Percentiles rank a stretch among this genome's conserved stretches.
These are phyloP conservation scores for Villa cingulata DNA, from an alignment of 2,888 invertebrate genomes.

Conservation along the genomic window DNA sequence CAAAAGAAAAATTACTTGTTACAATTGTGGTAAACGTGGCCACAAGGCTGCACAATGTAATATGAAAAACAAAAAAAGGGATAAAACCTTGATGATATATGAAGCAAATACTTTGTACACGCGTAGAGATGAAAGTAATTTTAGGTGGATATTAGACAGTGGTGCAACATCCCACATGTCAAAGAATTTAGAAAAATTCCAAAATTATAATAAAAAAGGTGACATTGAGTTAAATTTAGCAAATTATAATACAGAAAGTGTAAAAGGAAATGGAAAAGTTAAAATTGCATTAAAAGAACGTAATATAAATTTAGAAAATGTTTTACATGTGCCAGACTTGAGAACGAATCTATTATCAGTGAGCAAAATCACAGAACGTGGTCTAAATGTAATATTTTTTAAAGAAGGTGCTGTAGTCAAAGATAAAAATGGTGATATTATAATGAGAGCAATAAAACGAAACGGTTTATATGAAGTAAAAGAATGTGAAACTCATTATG, in stretches of 20 bases:
- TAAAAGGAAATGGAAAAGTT: neutral
- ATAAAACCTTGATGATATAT: too few relatives aligned
- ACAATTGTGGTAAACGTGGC: too few relatives aligned
- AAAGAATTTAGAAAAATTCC: too few relatives aligned
- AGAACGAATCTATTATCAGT: neutral
- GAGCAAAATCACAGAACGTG: too few relatives aligned
- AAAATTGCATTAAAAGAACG: neutral
- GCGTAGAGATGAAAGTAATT: too few relatives aligned
- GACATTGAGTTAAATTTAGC: neutral
- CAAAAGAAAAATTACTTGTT: too few relatives aligned
- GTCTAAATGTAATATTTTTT: slow-evolving; percentile 1
- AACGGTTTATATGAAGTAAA: neutral
- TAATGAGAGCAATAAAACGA: neutral
- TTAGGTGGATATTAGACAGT: too few relatives aligned
- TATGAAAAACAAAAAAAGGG: too few relatives aligned
- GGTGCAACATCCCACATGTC: too few relatives aligned
- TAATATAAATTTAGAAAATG: neutral
- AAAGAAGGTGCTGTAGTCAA: neutral
- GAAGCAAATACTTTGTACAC: too few relatives aligned
- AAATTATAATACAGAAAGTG: neutral
- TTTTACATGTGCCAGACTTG: neutral
- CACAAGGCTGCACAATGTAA: too few relatives aligned
- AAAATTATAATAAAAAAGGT: too few relatives aligned
- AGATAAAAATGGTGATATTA: neutral
- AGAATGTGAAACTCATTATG: neutral